Evolutionary conservation across 2,113 vertebrate species (phyloP), one percentile per base, ranked within the genome.

Genomic region (Pluvialis apricaria): DNA sequence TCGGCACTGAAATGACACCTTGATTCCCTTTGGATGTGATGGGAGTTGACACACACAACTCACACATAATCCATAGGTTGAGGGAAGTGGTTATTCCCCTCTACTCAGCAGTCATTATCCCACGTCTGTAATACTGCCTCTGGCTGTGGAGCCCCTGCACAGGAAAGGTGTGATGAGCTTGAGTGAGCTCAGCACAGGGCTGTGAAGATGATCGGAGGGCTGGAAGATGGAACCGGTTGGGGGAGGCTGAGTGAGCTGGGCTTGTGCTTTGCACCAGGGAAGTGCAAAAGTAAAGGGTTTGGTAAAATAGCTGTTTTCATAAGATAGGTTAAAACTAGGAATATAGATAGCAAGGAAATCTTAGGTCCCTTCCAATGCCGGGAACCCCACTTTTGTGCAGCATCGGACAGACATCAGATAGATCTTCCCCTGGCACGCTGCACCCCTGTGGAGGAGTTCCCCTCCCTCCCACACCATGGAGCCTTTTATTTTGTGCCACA

Each of bases 131-230:
- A 28, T 45, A 26, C 17, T 68, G 45, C 34, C 47, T 61, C 17
- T 14, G 4, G 14, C 26, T 54, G 36, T 73, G 81, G 57, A 68
- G 32, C 13, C 42, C 28, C 40, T 62, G 26, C 21, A 49, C 21
- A 49, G 47, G 47, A 49, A 49, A 22, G 47, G 47, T 65, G 64
- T 49, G 51, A 57, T 52, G 47, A 66, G 17, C 28, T 22, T 51
- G 55, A 28, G 7, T 38, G 45, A 72, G 34, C 31, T 91, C 58
- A 87, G 40, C 44, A 29, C 7, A 60, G n/a, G 31, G 10, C 55
- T 0, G 0, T 40, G 61, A 45, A 54, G 36, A 17, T 78, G 28
- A 6, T 31, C 0, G 0, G n/a, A 51, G n/a, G 6, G 21, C 42
- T 80, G 76, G 34, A 61, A 44, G 42, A 42, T 7, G 2, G 44